Conservation (phyloP, 2,888 invertebrate species). For the Nowickia ferox region DNA sequence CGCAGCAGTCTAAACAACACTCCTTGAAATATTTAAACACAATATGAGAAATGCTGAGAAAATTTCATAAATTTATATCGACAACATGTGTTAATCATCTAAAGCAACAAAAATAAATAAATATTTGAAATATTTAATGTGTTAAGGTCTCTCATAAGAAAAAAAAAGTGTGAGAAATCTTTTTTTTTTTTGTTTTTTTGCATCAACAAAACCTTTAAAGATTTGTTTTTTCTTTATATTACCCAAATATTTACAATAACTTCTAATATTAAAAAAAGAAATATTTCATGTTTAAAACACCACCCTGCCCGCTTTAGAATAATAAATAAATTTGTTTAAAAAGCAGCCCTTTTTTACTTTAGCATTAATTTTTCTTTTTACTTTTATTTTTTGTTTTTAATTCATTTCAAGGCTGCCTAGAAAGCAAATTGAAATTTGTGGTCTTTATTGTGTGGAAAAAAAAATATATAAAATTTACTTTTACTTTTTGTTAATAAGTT, state of each 20-base stretch:
- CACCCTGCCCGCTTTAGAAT: background rate
- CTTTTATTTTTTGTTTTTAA: background rate
- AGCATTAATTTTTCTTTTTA: background rate
- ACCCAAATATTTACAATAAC: background rate
- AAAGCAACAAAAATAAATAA: conserved; percentile 37
- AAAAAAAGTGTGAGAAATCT: conserved; percentile 39
- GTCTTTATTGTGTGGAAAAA: background rate
- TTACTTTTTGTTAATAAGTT: conserved; percentile 22
- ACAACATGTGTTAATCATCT: conserved; percentile 65
- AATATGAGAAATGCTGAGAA: background rate
- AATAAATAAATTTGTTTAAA: background rate
- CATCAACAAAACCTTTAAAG: background rate
- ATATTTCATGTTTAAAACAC: background rate
- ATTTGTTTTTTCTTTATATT: conserved; percentile 3
- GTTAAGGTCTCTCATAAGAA: background rate
- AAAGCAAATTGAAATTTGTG: conserved; percentile 47
- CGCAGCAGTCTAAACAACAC: conserved; percentile 35
- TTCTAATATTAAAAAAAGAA: background rate
- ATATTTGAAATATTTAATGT: conserved; percentile 29
- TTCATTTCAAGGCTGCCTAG: background rate
- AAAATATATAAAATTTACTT: background rate
- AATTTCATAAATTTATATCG: background rate
- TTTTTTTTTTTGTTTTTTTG: background rate
- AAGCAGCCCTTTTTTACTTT: background rate
- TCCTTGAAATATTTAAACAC: conserved; percentile 28